These are phyloP conservation scores for Lota lota DNA, from an alignment of 2,113 vertebrate genomes.

Conservation along the genomic window DNA sequence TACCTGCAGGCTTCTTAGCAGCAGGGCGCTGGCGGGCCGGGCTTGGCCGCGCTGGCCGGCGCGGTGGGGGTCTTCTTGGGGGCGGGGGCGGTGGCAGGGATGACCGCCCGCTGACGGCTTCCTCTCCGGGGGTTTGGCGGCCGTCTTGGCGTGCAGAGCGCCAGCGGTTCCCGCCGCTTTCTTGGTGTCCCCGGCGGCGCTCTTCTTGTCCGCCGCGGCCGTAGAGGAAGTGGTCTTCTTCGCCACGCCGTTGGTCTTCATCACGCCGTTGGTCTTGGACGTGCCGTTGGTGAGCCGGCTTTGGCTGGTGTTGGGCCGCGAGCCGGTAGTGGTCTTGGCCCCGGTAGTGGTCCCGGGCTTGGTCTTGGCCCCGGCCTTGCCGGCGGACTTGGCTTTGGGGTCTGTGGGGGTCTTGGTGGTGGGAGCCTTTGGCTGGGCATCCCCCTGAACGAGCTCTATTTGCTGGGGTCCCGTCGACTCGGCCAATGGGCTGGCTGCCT, in stretches of 20 bases:
- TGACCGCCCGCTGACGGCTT: constrained; percentile 45
- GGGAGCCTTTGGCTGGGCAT: constrained; percentile 38
- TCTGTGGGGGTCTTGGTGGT: constrained; percentile 56
- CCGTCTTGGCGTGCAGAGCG: constrained; percentile 34
- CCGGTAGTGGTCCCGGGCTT: constrained; percentile 54
- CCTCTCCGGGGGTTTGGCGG: constrained; percentile 65
- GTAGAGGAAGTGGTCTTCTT: constrained; percentile 55
- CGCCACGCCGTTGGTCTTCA: constrained; percentile 54
- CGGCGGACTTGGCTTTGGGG: constrained; percentile 64
- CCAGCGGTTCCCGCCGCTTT: constrained; percentile 34
- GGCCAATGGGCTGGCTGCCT: constrained; percentile 41
- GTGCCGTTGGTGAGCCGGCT: constrained; percentile 66
- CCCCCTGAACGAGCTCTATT: constrained; percentile 31
- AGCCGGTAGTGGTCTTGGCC: constrained; percentile 42
- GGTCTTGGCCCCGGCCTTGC: constrained; percentile 58
- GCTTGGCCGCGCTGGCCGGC: background rate
- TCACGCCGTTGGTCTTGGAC: constrained; percentile 54
- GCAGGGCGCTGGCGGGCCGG: constrained; percentile 6
- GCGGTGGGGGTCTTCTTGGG: constrained; percentile 55
- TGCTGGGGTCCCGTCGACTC: constrained; percentile 33
- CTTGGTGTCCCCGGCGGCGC: constrained; percentile 35
- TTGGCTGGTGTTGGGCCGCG: constrained; percentile 57
- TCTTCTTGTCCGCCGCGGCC: constrained; percentile 58
- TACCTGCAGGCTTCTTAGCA: constrained; percentile 67
- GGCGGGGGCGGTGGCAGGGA: constrained; percentile 20